A percentile compares a stretch with the other conserved stretches of the same genome.
phyloP scores from a whole-genome alignment of 2,888 invertebrate species.

The Xestia ashworthii region DNA sequence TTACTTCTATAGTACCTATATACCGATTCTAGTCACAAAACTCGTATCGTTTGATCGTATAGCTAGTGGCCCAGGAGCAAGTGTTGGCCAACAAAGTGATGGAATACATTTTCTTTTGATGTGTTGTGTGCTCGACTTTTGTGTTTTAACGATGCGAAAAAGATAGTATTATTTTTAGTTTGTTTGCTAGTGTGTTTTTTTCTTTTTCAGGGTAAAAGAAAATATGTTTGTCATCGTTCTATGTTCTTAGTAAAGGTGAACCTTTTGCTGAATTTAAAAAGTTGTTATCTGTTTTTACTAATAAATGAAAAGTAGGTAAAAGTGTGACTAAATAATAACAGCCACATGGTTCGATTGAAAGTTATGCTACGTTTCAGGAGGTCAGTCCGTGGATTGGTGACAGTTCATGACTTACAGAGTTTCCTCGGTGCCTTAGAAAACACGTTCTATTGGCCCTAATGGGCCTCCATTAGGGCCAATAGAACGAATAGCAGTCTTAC shows the following conservation, averaged over 20 bases:
- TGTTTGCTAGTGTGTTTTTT: conserved; percentile 9
- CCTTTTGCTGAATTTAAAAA: conserved; percentile 9
- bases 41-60: background rate
- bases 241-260: background rate
- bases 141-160: conserved; percentile 50
- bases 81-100: conserved; percentile 16
- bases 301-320: background rate
- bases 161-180: conserved; percentile 41
- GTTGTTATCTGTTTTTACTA: background rate
- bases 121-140: conserved; percentile 39
- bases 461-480: no score
- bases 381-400: background rate
- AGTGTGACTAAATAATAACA: background rate
- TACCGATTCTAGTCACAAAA: background rate
- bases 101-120: conserved; percentile 52
- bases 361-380: background rate
- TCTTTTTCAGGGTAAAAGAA: conserved; percentile 19
- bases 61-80: background rate
- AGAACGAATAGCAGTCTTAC: background rate
- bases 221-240: conserved; percentile 24
- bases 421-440: background rate
- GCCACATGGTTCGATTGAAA: background rate
- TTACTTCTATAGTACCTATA: no score
- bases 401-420: background rate
- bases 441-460: background rate